Percentiles rank a stretch among this genome's conserved stretches.
Evolutionary conservation across 2,888 invertebrate genomes (phyloP).

Genomic region (Oscheius sp.): DNA sequence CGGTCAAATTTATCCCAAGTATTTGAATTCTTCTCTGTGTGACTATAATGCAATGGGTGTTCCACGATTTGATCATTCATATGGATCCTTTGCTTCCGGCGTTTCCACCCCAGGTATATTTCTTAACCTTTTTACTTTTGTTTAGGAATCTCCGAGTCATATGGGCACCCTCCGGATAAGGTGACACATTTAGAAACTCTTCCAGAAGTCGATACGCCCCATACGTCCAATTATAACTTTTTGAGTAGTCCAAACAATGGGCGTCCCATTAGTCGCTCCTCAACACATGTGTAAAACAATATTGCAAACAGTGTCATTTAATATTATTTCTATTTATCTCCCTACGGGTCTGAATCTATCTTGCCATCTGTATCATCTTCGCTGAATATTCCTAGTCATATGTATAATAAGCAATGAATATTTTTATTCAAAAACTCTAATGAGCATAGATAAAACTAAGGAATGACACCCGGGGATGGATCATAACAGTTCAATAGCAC

Average conservation of each 20-base stretch:
- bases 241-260: slow-evolving; percentile 27
- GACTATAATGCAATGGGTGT: slow-evolving; percentile 46
- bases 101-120: slow-evolving; percentile 45
- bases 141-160: slow-evolving; percentile 49
- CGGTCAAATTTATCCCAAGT: slow-evolving; percentile 53
- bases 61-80: slow-evolving; percentile 52
- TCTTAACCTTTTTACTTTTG: neutral
- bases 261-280: slow-evolving; percentile 59
- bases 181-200: slow-evolving; percentile 50
- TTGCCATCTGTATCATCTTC: slow-evolving; percentile 35
- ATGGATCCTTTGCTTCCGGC: slow-evolving; percentile 55
- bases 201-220: slow-evolving; percentile 57
- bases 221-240: slow-evolving; percentile 54
- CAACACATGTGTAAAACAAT: slow-evolving; percentile 60
- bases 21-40: slow-evolving; percentile 49
- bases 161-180: slow-evolving; percentile 43
- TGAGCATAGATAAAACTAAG: too few relatives aligned
- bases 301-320: slow-evolving; percentile 33
- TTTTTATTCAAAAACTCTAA: slow-evolving; percentile 7
- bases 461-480: slow-evolving; percentile 16
- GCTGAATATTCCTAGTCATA: slow-evolving; percentile 22
- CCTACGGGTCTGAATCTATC: slow-evolving; percentile 16
- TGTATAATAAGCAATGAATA: slow-evolving; percentile 11
- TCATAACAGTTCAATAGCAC: slow-evolving; percentile 26
- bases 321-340: slow-evolving; percentile 23